Evolutionary conservation across 1,140 invertebrate genomes (phyloP).

Genomic region (Cotesia chilonis): DNA sequence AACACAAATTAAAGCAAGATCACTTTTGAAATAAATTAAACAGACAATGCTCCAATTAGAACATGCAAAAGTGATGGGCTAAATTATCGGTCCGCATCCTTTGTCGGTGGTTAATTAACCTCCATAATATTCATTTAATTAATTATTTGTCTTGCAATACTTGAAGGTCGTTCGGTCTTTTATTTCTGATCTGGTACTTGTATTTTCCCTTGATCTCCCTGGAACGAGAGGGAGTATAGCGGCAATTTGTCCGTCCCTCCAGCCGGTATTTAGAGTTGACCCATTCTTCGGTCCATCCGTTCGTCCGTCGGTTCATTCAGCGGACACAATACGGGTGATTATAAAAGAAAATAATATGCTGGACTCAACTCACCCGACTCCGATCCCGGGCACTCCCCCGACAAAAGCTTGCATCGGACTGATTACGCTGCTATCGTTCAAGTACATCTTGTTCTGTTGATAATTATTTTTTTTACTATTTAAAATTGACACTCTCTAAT

Average conservation of each 20-base stretch:
- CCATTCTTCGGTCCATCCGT: slow-evolving; percentile 14
- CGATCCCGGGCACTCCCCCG: slow-evolving; percentile 44
- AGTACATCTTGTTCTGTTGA: slow-evolving; percentile 49
- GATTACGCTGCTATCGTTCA: slow-evolving; percentile 53
- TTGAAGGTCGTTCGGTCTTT: slow-evolving; percentile 3
- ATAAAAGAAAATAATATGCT: slow-evolving; percentile 53
- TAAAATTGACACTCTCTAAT: slow-evolving; percentile 17
- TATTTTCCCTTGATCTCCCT: too few species aligned
- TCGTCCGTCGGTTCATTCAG: slow-evolving; percentile 36
- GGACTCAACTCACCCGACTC: slow-evolving; percentile 55
- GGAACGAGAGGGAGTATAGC: not conserved
- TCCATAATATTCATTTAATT: not conserved
- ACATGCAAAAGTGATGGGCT: too few species aligned
- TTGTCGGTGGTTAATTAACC: not conserved
- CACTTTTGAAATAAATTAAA: too few species aligned
- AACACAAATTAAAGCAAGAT: too few species aligned
- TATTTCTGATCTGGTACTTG: too few species aligned
- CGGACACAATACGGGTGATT: slow-evolving; percentile 53
- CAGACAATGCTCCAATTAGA: too few species aligned
- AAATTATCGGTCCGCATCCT: not conserved
- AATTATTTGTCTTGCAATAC: not conserved
- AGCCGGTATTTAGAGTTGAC: slow-evolving; percentile 25
- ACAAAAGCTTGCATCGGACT: slow-evolving; percentile 57
- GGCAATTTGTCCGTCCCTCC: slow-evolving; percentile 29
- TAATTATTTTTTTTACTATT: slow-evolving; percentile 30